These are phyloP conservation scores for Autographa gamma DNA, from an alignment of 2,888 invertebrate species.

Conservation along the genomic window DNA sequence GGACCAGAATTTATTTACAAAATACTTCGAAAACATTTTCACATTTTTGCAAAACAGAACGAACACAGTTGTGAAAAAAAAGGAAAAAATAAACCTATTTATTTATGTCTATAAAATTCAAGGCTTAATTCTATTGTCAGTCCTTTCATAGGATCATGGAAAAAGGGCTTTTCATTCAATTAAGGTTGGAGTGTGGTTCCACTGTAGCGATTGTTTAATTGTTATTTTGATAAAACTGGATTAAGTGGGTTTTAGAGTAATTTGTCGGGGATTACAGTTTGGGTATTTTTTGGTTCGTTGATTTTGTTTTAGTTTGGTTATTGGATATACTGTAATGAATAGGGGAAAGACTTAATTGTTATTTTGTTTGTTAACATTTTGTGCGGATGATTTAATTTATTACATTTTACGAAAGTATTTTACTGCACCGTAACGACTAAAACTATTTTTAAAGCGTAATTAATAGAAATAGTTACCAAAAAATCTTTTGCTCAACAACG, in stretches of 20 bases:
- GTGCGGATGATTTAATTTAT: too few relatives aligned
- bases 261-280: constrained; percentile 4
- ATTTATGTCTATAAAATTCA: background rate
- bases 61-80: too few relatives aligned
- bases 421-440: too few relatives aligned
- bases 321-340: background rate
- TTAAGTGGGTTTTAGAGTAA: background rate
- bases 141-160: constrained; percentile 22
- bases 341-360: background rate
- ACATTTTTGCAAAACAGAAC: too few relatives aligned
- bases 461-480: too few relatives aligned
- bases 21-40: too few relatives aligned
- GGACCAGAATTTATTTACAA: too few relatives aligned
- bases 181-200: constrained; percentile 24
- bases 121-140: constrained; percentile 11
- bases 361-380: background rate
- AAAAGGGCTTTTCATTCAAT: constrained; percentile 21
- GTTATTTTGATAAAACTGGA: background rate
- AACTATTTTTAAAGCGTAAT: too few relatives aligned
- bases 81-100: too few relatives aligned
- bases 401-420: too few relatives aligned
- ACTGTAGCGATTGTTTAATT: background rate
- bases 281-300: background rate
- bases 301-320: background rate
- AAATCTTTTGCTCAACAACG: too few relatives aligned